Evolutionary conservation across 2,113 vertebrate species (phyloP).

Genomic region (Emydocephalus ijimae): DNA sequence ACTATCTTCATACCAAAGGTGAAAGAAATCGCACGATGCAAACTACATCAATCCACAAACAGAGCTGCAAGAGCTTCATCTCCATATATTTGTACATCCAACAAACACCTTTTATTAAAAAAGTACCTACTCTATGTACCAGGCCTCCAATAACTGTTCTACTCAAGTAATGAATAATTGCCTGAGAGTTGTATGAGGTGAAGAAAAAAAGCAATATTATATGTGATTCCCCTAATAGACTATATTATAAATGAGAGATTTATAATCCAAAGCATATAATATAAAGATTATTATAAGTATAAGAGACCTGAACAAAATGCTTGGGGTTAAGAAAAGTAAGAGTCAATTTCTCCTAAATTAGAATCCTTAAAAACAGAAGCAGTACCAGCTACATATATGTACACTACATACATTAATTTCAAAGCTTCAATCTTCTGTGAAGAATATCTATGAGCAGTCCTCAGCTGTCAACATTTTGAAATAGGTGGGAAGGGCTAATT

Average conservation of each 20-base stretch:
- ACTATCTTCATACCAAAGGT: constrained; percentile 7
- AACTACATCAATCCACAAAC: not conserved
- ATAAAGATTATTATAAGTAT: not conserved
- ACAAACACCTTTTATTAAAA: not conserved
- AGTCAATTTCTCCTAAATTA: not conserved
- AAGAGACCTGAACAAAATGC: not conserved
- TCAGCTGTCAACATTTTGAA: not conserved
- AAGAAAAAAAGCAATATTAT: not conserved
- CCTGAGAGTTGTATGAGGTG: not conserved
- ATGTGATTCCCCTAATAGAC: not conserved
- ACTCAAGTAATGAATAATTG: not conserved
- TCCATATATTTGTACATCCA: not conserved
- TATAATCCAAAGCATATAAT: not conserved
- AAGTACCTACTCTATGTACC: not conserved
- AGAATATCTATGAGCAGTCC: not conserved
- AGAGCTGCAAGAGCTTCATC: not conserved
- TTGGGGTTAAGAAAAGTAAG: constrained; percentile 8
- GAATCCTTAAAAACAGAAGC: not conserved
- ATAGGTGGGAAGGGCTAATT: not conserved
- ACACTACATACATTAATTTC: not conserved
- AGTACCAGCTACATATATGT: not conserved
- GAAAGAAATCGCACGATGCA: constrained; percentile 29
- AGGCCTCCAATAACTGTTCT: not conserved
- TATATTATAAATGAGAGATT: not conserved
- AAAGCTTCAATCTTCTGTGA: not conserved